Evolutionary conservation across 53 echinoderm and acorn worm species (phyloP).

Genomic region (Paracentrotus lividus): DNA sequence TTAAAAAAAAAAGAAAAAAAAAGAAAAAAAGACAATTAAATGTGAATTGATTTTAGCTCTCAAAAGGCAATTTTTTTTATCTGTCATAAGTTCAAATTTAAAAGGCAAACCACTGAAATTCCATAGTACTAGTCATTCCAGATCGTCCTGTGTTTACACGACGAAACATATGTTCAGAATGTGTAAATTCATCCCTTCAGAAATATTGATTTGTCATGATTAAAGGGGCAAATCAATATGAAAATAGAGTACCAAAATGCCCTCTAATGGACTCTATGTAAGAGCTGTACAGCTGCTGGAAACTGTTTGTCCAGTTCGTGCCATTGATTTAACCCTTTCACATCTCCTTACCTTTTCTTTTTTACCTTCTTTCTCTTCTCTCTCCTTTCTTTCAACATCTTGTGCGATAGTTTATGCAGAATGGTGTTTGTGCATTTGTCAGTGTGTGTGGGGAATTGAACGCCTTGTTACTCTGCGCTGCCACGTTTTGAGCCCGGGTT

Average conservation of each 20-base stretch:
- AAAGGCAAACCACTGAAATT: too few species aligned
- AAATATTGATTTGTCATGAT: background rate
- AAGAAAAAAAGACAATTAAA: too few species aligned
- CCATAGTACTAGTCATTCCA: too few species aligned
- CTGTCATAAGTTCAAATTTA: too few species aligned
- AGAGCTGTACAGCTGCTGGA: background rate
- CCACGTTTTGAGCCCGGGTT: background rate
- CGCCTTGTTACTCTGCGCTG: background rate
- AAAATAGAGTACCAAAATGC: background rate
- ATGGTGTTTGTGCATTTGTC: background rate
- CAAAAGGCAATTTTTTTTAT: too few species aligned
- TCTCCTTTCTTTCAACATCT: background rate
- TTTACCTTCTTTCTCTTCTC: background rate
- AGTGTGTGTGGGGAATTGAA: background rate
- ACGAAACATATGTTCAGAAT: background rate
- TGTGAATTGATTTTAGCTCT: too few species aligned
- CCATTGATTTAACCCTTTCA: background rate
- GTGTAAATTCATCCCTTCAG: background rate
- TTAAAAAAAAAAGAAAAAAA: too few species aligned
- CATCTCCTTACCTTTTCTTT: background rate
- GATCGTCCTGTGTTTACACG: background rate
- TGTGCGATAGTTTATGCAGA: background rate
- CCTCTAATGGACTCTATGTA: background rate
- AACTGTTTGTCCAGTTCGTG: background rate
- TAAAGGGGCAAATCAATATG: background rate